Evolutionary conservation across 2,888 invertebrate genomes (phyloP).

Genomic region (Mactromeris polynyma): DNA sequence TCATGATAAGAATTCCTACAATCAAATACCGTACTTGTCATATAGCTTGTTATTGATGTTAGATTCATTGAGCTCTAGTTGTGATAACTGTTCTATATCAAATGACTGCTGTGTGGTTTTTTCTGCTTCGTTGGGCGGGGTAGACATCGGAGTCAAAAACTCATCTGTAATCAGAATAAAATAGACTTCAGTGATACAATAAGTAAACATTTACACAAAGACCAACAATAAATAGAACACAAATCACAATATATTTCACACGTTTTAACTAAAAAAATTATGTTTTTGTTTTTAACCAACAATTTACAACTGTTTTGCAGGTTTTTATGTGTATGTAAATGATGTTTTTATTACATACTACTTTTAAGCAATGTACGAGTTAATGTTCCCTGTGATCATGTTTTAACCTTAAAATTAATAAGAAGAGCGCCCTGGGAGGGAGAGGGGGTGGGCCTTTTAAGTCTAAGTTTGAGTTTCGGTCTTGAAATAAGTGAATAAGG

Average conservation of each 20-base stretch:
- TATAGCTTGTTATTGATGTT: constrained; percentile 90
- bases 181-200: not conserved
- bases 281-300: too few species aligned
- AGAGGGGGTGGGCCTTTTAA: too few species aligned
- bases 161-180: constrained; percentile 80
- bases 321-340: too few species aligned
- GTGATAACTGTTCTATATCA: constrained; percentile 64
- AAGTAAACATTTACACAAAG: not conserved
- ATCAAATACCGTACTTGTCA: constrained; percentile 90
- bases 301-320: too few species aligned
- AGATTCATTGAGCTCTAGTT: constrained; percentile 66
- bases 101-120: constrained; percentile 38
- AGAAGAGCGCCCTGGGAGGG: too few species aligned
- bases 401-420: too few species aligned
- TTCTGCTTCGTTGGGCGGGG: constrained; percentile 85
- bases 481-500: too few species aligned
- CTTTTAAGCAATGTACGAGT: too few species aligned
- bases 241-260: not conserved
- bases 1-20: not conserved
- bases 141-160: constrained; percentile 87
- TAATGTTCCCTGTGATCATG: too few species aligned
- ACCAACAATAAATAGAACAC: not conserved
- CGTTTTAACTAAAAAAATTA: too few species aligned
- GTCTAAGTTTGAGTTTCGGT: too few species aligned
- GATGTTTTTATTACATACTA: too few species aligned